These are phyloP conservation scores for Galemys pyrenaicus DNA, from an alignment of 2,113 vertebrate genomes.

Conservation along the genomic window DNA sequence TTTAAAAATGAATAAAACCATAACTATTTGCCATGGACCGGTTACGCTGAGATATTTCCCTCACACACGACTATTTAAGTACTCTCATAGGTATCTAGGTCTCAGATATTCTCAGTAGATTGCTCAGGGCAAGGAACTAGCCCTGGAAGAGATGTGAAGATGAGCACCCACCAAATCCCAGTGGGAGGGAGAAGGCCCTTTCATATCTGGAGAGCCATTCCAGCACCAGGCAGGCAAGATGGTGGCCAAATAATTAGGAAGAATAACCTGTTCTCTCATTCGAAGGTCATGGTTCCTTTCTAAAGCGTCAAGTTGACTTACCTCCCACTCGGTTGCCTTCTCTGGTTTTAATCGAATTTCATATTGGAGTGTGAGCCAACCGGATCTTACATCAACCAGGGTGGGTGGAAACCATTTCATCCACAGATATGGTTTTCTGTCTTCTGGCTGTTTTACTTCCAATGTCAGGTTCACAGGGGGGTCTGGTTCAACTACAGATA, in stretches of 20 bases:
- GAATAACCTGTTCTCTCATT: background rate
- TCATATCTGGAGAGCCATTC: background rate
- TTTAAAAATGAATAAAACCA: constrained; percentile 31
- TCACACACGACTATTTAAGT: background rate
- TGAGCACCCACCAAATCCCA: background rate
- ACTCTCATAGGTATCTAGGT: background rate
- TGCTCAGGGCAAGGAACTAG: background rate
- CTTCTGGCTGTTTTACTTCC: constrained; percentile 80
- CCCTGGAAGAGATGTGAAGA: background rate
- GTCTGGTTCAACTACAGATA: constrained; percentile 90
- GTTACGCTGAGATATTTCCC: background rate
- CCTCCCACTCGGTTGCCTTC: constrained; percentile 91
- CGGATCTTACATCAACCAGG: constrained; percentile 86
- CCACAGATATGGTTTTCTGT: constrained; percentile 84
- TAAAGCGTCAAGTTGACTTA: constrained; percentile 76
- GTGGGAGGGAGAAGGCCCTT: background rate
- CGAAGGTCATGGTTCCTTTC: background rate
- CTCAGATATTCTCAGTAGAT: background rate
- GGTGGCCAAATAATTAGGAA: background rate
- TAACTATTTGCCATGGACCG: background rate
- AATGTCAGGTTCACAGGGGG: constrained; percentile 89
- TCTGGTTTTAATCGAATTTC: constrained; percentile 91
- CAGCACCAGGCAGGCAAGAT: background rate
- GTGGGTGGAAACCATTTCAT: constrained; percentile 91
- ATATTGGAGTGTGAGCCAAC: constrained; percentile 90